phyloP scores from a whole-genome alignment of 2,888 invertebrate species.

The Helobdella robusta region DNA sequence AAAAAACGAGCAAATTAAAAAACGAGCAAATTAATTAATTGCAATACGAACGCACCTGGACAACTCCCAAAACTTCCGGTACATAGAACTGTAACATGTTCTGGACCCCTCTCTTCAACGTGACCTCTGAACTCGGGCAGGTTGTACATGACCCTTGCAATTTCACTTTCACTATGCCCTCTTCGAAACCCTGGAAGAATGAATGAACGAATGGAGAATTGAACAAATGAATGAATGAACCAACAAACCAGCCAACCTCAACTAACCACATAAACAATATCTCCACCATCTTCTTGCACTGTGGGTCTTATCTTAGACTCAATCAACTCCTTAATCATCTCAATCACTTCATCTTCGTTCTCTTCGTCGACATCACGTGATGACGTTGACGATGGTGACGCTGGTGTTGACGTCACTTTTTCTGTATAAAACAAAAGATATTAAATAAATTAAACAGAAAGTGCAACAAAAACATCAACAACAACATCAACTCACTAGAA shows the following conservation, averaged over 20 bases:
- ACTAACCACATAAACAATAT: constrained; percentile 69
- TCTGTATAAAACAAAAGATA: background rate
- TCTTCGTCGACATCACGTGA: constrained; percentile 29
- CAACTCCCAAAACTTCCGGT: constrained; percentile 66
- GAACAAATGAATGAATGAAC: background rate
- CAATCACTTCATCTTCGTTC: constrained; percentile 89
- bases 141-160: constrained; percentile 96
- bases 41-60: constrained; percentile 42
- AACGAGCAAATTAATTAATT: background rate
- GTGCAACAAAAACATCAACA: background rate
- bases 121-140: constrained; percentile 94
- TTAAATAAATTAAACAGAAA: background rate
- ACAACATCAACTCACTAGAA: background rate
- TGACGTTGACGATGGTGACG: background rate
- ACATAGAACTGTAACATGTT: constrained; percentile 99
- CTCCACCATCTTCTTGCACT: constrained; percentile 97
- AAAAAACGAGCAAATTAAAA: background rate
- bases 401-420: background rate
- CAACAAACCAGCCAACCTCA: background rate
- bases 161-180: constrained; percentile 80
- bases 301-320: constrained; percentile 94
- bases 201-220: background rate
- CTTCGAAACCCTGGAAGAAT: constrained; percentile 35
- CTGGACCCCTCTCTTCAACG: constrained; percentile 87
- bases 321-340: constrained; percentile 94